Base-by-base conservation (phyloP, 2,888 invertebrate genomes). In the Latheticus oryzae region DNA sequence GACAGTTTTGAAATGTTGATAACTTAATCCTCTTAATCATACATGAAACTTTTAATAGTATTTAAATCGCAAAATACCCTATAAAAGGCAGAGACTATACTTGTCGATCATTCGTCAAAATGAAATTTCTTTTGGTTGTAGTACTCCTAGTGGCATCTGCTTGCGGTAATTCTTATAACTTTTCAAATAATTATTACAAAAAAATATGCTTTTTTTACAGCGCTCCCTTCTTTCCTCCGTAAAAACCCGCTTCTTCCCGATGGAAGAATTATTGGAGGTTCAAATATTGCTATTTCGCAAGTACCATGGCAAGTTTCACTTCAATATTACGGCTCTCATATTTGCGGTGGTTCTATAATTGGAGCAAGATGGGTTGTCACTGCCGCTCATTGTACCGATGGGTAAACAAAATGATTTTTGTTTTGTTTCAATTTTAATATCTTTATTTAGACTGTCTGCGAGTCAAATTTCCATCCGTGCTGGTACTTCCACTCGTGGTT, bases 291-390 rank as follows among this genome's bases (percentile, higher is more conserved):
- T 0, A 83, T 83, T 53, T 71, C 76, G 0, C 78, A 79, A 0
- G 77, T 81, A 0, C 83, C 83, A 0, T 82, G 82, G 80, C 82
- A 82, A 65, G 78, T 80, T 12, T 82, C 82, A 0, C 67, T 83
- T 2, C 65, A 81, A 2, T 79, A 81, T 68, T 77, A 77, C 63
- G 77, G 76, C 0, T 78, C 76, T 58, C 81, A 82, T 3, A 80
- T 81, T 58, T 83, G 83, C 40, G 83, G 83, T 0, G 83, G 78
- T 0, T 80, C 81, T 0, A 77, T 82, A n/a, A 60, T 82, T 69
- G 80, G 80, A 0, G 77, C 77, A 5, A 61, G 74, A 1, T 82
- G 80, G 79, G 68, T 81, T 16, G 66, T 83, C 9, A 82, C 82
- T 0, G 82, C 83, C 2, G 83, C 81, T 0, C 82, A 83, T 53